Conservation (phyloP, 30 jellyfish, hydroid and myxozoan genomes). For the Hydractinia symbiolongicarpus region DNA sequence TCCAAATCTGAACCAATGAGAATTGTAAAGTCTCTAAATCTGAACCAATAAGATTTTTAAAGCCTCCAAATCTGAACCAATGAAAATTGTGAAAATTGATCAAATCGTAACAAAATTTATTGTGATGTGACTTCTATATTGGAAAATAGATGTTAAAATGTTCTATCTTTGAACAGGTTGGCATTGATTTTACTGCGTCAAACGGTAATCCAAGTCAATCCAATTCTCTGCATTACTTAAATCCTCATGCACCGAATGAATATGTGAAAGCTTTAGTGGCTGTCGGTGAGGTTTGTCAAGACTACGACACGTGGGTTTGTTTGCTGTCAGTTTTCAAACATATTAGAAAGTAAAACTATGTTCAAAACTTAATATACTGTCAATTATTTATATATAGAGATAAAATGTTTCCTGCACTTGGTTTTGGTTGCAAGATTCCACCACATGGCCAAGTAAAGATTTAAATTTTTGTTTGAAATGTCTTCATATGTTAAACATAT, state of each 20-base stretch:
- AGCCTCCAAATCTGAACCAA: too few relatives aligned
- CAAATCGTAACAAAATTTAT: too few relatives aligned
- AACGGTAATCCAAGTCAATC: slow-evolving; percentile 74
- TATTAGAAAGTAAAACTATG: neutral
- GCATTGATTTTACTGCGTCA: slow-evolving; percentile 88
- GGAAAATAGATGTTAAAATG: too few relatives aligned
- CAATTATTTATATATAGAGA: slow-evolving; percentile 44
- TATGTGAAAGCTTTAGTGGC: slow-evolving; percentile 72
- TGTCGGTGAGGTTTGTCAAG: slow-evolving; percentile 95
- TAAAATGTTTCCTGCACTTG: slow-evolving; percentile 93
- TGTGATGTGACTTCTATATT: too few relatives aligned
- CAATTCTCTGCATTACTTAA: slow-evolving; percentile 66
- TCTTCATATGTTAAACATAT: too few relatives aligned
- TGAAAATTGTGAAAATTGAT: too few relatives aligned
- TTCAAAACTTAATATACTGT: neutral
- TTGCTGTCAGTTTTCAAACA: neutral
- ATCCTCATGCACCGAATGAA: slow-evolving; percentile 76
- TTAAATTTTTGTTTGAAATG: neutral
- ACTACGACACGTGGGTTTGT: slow-evolving; percentile 71
- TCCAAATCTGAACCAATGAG: too few relatives aligned
- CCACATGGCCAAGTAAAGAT: slow-evolving; percentile 52
- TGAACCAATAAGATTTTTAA: too few relatives aligned
- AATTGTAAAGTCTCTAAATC: too few relatives aligned
- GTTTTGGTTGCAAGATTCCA: slow-evolving; percentile 89
- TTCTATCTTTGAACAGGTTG: slow-evolving; percentile 44